Evolutionary conservation across 2,113 vertebrate genomes (phyloP).

Genomic region (Chionomys nivalis): DNA sequence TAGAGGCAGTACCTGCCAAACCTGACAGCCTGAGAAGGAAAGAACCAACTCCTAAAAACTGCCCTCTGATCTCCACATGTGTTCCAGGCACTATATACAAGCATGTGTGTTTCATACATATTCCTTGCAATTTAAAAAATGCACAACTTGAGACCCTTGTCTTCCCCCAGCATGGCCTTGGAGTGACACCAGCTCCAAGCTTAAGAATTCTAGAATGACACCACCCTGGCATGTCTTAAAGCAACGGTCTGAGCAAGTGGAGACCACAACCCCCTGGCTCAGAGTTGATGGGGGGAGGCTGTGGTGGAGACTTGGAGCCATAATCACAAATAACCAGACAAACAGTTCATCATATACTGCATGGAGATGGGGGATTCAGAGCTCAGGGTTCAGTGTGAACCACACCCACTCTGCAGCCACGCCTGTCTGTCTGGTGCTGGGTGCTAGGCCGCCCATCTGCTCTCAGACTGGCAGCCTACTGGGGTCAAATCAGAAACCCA

Average conservation of each 20-base stretch:
- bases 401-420: background rate
- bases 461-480: background rate
- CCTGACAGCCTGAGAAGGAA: background rate
- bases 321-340: background rate
- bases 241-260: background rate
- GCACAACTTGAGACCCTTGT: background rate
- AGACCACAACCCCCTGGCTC: too few relatives aligned
- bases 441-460: background rate
- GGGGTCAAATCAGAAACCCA: background rate
- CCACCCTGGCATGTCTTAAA: background rate
- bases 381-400: background rate
- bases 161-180: background rate
- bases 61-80: too few relatives aligned
- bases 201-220: background rate
- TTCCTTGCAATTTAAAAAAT: background rate
- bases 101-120: background rate
- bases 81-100: too few relatives aligned
- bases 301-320: background rate
- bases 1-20: background rate
- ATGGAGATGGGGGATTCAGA: background rate
- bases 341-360: too few relatives aligned
- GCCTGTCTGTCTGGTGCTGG: background rate
- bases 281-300: too few relatives aligned
- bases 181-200: background rate
- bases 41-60: background rate